phyloP scores from a whole-genome alignment of 2,797 vertebrate genomes.

The Eulemur rubriventer region DNA sequence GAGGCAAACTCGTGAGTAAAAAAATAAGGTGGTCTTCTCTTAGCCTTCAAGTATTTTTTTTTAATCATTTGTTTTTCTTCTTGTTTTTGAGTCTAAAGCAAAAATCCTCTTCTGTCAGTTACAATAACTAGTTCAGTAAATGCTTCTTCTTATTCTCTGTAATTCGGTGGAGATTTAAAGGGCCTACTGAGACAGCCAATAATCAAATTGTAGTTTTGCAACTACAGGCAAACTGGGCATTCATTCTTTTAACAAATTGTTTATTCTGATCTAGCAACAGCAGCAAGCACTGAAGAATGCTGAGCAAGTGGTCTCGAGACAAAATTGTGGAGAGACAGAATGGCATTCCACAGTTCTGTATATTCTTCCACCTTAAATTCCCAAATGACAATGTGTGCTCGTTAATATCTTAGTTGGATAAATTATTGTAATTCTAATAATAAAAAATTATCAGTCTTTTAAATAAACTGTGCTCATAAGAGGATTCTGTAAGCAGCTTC shows the following conservation, averaged over 20 bases:
- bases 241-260: not conserved
- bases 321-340: not conserved
- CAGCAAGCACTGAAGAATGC: not conserved
- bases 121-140: not conserved
- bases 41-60: not conserved
- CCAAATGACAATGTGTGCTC: not conserved
- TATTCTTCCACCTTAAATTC: not conserved
- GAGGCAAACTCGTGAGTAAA: not conserved
- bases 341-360: not conserved
- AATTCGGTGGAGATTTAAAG: conserved; percentile 7
- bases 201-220: not conserved
- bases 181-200: not conserved
- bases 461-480: not conserved
- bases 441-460: conserved; percentile 48
- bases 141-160: not conserved
- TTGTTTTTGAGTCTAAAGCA: not conserved
- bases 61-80: not conserved
- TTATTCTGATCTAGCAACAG: not conserved
- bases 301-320: not conserved
- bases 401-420: not conserved
- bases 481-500: not conserved
- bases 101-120: conserved; percentile 8
- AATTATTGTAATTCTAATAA: not conserved
- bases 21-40: not conserved
- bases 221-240: not conserved